phyloP scores from a whole-genome alignment of 1,140 invertebrate genomes.

The Asbolus verrucosus region DNA sequence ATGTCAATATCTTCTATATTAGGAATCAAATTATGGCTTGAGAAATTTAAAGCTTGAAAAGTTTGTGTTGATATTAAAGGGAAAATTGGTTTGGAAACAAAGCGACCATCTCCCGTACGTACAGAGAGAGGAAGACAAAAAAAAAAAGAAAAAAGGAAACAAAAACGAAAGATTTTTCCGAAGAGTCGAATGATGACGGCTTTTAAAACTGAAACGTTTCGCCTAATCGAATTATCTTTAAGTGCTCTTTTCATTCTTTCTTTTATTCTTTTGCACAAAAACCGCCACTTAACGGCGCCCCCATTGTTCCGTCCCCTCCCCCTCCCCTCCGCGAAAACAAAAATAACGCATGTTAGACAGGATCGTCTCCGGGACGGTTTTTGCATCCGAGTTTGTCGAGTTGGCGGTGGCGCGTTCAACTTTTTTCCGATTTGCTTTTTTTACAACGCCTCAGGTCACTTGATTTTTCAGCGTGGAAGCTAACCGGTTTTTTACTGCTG shows the following conservation, averaged over 20 bases:
- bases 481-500: slow-evolving; percentile 59
- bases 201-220: slow-evolving; percentile 11
- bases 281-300: slow-evolving; percentile 34
- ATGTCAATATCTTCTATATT: slow-evolving; percentile 63
- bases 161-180: background rate
- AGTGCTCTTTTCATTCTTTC: slow-evolving; percentile 4
- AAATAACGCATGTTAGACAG: no score
- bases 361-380: no score
- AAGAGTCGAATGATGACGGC: background rate
- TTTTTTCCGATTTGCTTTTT: slow-evolving; percentile 53
- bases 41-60: slow-evolving; percentile 37
- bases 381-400: no score
- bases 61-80: slow-evolving; percentile 32
- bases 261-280: slow-evolving; percentile 35
- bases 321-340: background rate
- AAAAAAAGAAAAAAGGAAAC: slow-evolving; percentile 10
- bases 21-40: slow-evolving; percentile 55
- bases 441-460: slow-evolving; percentile 52
- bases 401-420: slow-evolving; percentile 47
- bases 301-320: slow-evolving; percentile 20
- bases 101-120: no score
- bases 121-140: no score
- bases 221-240: slow-evolving; percentile 23
- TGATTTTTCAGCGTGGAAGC: slow-evolving; percentile 53
- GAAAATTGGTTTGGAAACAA: slow-evolving; percentile 1